Evolutionary conservation across 92 coral and sea anemone species (phyloP), one percentile per base, ranked within the genome.

Genomic region (Palythoa grandiflora): DNA sequence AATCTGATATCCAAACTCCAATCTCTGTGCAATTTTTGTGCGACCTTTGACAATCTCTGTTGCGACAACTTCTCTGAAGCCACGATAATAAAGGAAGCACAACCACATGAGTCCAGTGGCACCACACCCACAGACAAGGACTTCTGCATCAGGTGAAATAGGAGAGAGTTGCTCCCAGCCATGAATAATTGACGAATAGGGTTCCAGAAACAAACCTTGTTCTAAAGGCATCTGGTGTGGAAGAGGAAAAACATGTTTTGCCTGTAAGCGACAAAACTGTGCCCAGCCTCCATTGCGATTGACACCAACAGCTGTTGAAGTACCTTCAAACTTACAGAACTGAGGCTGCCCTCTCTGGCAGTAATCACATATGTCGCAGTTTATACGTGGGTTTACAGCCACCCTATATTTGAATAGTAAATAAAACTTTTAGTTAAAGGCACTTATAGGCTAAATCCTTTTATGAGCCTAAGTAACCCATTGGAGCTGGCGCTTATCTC

Each of bases 221-320:
- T 94, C 97, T 89, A 96, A 92, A 2, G 98, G 88, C 51, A 96
- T 89, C 87, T 94, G 97, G 68, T 92, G 97, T 1, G 98, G 98
- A 1, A 96, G 65, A 1, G 94, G 94, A 53, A 92, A 78, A 14
- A 91, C 90, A 84, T 92, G 93, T 84, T 89, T 94, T 39, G 98
- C 98, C 10, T 94, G 92, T 63, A 96, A 76, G 17, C 98, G 89
- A 77, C 98, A 96, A 53, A 87, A 96, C 84, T 96, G 97, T 74
- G 98, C 97, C 98, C 98, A 96, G 76, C 98, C 98, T 6, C 98
- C 98, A 89, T 96, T 96, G 9, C 98, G 96, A 84, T 86, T 94
- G 80, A 94, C 55, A 10, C 98, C 98, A 72, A 94, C 78, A 3
- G 96, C 91, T 19, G 96, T 87, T 47, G 89, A 87, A 5, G 81